These are phyloP conservation scores for Ataeniobius toweri DNA, from an alignment of 2,797 vertebrate genomes.

Conservation along the genomic window DNA sequence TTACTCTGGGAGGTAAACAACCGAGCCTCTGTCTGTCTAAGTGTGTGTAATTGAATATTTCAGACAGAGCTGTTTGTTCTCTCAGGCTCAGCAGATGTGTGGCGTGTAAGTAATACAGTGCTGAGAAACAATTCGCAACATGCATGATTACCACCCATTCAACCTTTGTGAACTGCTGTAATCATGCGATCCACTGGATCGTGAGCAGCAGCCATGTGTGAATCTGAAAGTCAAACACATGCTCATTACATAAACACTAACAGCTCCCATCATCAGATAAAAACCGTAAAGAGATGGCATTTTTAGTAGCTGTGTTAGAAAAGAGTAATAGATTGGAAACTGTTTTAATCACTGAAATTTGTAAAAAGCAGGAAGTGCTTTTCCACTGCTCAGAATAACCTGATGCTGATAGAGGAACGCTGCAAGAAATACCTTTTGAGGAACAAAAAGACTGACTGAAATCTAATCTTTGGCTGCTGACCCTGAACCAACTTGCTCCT, in stretches of 20 bases:
- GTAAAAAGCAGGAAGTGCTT: neutral
- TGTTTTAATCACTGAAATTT: neutral
- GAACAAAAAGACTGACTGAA: neutral
- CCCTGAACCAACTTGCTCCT: neutral
- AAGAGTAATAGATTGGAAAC: neutral
- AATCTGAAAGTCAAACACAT: conserved; percentile 17
- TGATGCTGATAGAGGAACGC: neutral
- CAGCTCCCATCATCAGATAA: neutral
- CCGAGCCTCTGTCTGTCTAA: neutral
- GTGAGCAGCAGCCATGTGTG: conserved; percentile 49
- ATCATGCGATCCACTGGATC: conserved; percentile 51
- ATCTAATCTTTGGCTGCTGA: neutral
- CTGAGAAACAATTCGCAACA: conserved; percentile 65
- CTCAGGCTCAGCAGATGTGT: conserved; percentile 49
- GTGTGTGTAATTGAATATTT: conserved; percentile 42
- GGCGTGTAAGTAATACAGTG: conserved; percentile 45
- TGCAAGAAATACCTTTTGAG: neutral
- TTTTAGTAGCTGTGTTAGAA: neutral
- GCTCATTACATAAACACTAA: conserved; percentile 10
- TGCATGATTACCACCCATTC: conserved; percentile 63
- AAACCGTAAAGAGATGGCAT: neutral
- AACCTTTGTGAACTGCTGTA: conserved; percentile 46
- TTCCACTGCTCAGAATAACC: neutral
- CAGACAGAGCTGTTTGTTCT: conserved; percentile 52
- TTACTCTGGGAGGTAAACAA: conserved; percentile 54